Conservation (phyloP, 2,888 invertebrate genomes). For the Pherbina coryleti region DNA sequence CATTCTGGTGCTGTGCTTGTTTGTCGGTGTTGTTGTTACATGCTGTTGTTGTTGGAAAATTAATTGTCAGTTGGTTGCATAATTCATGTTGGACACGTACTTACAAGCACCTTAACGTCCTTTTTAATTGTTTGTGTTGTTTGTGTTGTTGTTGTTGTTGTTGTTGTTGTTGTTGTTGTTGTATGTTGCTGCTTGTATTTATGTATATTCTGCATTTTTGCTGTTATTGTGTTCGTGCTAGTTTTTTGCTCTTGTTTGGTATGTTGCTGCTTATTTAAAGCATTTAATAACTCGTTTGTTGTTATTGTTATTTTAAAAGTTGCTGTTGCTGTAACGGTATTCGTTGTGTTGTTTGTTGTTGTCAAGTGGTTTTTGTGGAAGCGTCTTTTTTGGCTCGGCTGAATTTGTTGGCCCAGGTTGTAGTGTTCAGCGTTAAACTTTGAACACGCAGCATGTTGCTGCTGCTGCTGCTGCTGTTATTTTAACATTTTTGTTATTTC, state of each 20-base stretch:
- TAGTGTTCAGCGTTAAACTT: neutral
- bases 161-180: neutral
- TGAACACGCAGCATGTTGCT: neutral
- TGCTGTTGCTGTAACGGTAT: conserved; percentile 6
- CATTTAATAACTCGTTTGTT: neutral
- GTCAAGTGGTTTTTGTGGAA: neutral
- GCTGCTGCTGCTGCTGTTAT: neutral
- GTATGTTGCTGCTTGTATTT: neutral
- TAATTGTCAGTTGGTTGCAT: conserved; percentile 43
- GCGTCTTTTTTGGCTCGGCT: neutral
- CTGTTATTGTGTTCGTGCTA: neutral
- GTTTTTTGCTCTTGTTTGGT: neutral
- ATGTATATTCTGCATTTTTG: neutral
- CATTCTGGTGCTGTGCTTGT: neutral
- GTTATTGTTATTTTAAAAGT: neutral
- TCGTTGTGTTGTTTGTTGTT: neutral
- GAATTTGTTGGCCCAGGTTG: neutral
- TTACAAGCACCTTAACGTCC: neutral
- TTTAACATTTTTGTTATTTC: neutral
- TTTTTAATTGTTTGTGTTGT: neutral
- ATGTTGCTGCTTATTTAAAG: conserved; percentile 3
- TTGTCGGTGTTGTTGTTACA: neutral
- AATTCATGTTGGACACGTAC: conserved; percentile 43
- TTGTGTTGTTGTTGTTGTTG: neutral
- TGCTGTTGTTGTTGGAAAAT: conserved; percentile 34